Conservation (phyloP, 2,113 vertebrate genomes). For the Sander vitreus region DNA sequence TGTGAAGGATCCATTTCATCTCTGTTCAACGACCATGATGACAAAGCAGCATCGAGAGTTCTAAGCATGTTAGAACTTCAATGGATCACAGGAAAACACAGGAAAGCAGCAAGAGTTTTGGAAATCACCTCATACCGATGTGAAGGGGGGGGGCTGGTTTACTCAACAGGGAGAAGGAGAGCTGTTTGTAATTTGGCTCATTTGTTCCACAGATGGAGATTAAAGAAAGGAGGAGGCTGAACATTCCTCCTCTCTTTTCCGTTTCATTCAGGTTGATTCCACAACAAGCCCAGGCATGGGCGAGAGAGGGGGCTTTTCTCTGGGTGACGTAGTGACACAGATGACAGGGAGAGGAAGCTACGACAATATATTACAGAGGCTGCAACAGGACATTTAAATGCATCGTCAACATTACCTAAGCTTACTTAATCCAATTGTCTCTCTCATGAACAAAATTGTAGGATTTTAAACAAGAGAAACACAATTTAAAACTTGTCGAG, state of each 20-base stretch:
- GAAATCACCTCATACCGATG: conserved; percentile 73
- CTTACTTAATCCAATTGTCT: conserved; percentile 41
- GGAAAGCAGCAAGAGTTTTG: conserved; percentile 54
- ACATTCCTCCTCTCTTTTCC: conserved; percentile 66
- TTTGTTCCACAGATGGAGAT: conserved; percentile 79
- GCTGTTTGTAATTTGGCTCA: conserved; percentile 74
- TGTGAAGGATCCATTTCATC: conserved; percentile 68
- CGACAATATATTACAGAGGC: conserved; percentile 41
- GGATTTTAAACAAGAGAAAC: conserved; percentile 31
- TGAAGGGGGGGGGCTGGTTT: conserved; percentile 32
- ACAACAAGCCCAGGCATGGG: conserved; percentile 65
- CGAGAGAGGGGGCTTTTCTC: conserved; percentile 55
- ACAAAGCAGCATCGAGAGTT: conserved; percentile 61
- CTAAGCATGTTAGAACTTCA: conserved; percentile 68
- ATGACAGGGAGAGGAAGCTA: conserved; percentile 56
- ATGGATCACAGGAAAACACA: conserved; percentile 61
- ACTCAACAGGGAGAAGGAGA: conserved; percentile 54
- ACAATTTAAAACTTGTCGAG: conserved; percentile 20
- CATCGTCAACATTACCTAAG: conserved; percentile 37
- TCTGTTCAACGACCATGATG: conserved; percentile 58
- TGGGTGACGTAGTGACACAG: conserved; percentile 40
- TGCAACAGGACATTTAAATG: conserved; percentile 36
- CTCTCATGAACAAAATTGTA: conserved; percentile 18
- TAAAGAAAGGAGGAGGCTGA: conserved; percentile 61
- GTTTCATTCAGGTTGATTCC: conserved; percentile 64